Evolutionary conservation across 1,140 invertebrate genomes (phyloP), one percentile per base, ranked within the genome.

Genomic region (Drosophila kanapiae): DNA sequence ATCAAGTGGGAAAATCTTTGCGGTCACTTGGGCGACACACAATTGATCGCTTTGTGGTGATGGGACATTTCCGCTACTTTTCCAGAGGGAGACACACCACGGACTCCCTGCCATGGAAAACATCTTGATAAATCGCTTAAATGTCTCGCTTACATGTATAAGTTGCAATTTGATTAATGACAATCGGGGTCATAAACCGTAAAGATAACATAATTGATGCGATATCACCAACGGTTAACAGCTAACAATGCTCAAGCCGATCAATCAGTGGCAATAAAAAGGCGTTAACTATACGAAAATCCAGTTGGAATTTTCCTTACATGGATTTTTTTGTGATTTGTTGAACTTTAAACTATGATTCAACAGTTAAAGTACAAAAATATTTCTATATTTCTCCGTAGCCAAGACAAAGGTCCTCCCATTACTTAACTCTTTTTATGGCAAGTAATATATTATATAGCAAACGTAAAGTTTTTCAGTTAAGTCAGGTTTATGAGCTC

Each of bases 111-210:
- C 13, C 61, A n/a, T 29, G 37, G 14, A 23, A 37, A 31, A 63
- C 31, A 51, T 65, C 61, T 63, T 37, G 61, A 70, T 67, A 67
- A 53, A 51, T 31, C 47, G 61, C 37, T 67, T 67, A 37, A 70
- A 45, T 38, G 48, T 27, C 48, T 18, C 13, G 16, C 16, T 11
- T 35, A 18, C 8, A 27, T 48, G 8, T 27, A 11, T 38, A 35
- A n/a, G 45, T 60, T 49, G 61, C 62, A 67, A 45, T 54, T 67
- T 45, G 48, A 67, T 70, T 67, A 70, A 70, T 69, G 35, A 67
- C 47, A 65, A 16, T 3, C 38, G 61, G 62, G 62, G 37, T 43
- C 61, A 43, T 37, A 67, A 53, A 70, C 67, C 62, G 67, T 37
- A 67, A 67, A 67, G 61, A 70, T 67, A 70, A 38, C 48, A 47